These are phyloP conservation scores for Mus spretus DNA, from an alignment of 2,797 vertebrate species.

Conservation along the genomic window DNA sequence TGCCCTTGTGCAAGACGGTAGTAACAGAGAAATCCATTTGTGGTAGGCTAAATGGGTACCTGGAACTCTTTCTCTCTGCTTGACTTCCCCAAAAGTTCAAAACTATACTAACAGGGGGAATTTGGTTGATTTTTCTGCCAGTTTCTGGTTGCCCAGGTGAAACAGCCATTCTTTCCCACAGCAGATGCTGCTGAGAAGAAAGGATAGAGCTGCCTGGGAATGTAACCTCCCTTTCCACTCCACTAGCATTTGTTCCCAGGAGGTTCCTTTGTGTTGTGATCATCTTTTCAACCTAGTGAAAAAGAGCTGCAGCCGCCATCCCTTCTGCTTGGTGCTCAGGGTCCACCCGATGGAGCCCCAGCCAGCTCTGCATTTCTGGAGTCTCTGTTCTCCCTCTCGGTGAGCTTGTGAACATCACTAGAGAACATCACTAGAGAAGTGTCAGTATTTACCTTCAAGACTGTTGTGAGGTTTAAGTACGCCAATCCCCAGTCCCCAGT, in stretches of 20 bases:
- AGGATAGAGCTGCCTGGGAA: not conserved
- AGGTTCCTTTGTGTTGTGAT: not conserved
- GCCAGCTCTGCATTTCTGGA: not conserved
- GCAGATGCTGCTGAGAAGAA: not conserved
- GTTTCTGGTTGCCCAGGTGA: not conserved
- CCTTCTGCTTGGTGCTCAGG: not conserved
- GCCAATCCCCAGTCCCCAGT: not conserved
- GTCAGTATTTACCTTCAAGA: not conserved
- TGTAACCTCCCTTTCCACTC: not conserved
- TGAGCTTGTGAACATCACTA: no score
- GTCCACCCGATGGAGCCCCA: no score
- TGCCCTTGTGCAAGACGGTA: not conserved
- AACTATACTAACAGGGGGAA: not conserved
- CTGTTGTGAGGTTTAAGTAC: slow-evolving; percentile 23
- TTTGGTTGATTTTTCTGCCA: not conserved
- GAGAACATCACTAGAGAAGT: not conserved
- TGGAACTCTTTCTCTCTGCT: not conserved
- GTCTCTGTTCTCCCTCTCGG: not conserved
- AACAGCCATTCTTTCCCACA: not conserved
- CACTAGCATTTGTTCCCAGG: not conserved
- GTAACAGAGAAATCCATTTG: no score
- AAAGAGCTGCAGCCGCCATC: not conserved
- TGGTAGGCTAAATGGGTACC: not conserved
- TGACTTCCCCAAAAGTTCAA: not conserved
- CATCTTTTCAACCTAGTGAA: not conserved